These are phyloP conservation scores for Alca torda DNA, from an alignment of 2,797 vertebrate genomes.

Conservation along the genomic window DNA sequence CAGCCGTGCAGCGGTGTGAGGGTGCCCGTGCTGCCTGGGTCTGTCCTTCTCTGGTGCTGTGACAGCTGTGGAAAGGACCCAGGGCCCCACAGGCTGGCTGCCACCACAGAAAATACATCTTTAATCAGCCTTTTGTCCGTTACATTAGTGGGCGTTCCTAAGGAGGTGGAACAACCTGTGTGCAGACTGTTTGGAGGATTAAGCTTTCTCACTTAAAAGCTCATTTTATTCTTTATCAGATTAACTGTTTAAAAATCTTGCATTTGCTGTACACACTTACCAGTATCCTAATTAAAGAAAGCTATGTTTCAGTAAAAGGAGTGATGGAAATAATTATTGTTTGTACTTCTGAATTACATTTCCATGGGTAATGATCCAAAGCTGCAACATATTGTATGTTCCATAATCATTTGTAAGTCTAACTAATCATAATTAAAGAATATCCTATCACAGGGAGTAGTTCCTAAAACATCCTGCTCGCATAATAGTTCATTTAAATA, in stretches of 20 bases:
- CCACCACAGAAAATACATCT: background rate
- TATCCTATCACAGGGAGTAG: background rate
- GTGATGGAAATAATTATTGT: conserved; percentile 48
- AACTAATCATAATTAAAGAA: conserved; percentile 60
- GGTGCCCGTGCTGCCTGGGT: rapidly evolving
- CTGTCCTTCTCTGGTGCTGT: background rate
- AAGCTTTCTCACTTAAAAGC: background rate
- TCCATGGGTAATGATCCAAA: conserved; percentile 64
- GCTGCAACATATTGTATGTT: conserved; percentile 52
- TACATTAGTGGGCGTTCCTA: background rate
- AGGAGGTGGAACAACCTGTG: background rate
- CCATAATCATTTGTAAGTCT: conserved; percentile 60
- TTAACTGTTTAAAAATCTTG: conserved; percentile 28
- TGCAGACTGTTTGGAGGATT: background rate
- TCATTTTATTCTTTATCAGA: conserved; percentile 46
- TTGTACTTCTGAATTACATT: conserved; percentile 69
- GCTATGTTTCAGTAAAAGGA: conserved; percentile 46
- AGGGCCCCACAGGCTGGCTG: background rate
- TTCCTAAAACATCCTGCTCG: conserved; percentile 20
- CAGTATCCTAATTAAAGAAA: conserved; percentile 52
- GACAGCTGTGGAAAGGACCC: background rate
- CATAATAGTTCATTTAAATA: conserved; percentile 27
- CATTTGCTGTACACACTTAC: background rate
- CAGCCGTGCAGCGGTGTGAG: rapidly evolving
- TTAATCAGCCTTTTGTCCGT: background rate